Base-by-base conservation (phyloP, 1,140 invertebrate species). In the Sipha flava region DNA sequence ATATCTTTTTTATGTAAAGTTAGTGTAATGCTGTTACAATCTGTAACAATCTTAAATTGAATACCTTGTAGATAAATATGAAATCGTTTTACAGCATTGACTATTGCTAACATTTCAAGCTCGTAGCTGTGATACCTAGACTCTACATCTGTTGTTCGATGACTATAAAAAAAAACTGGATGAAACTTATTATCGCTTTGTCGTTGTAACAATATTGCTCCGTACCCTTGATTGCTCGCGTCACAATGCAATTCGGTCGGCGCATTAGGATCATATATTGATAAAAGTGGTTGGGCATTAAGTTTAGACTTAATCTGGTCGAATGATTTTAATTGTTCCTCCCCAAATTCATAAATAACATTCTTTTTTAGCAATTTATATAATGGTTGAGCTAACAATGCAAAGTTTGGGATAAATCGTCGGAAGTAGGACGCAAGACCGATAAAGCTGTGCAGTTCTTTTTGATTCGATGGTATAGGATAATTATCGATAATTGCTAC, bases 101-200 rank as follows among this genome's bases (percentile, higher is more conserved):
- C 83, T 0, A 86, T 83, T 0, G 85, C 85, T 7, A 87, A 47
- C 0, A 83, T 85, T 70, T 86, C 84, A 0, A 85, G 54, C 54
- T 86, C 85, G 52, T 85, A 85, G 0, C 84, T 85, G 81, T 86
- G 84, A 82, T 86, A 85, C 70, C 81, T 80, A 16, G 80, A 21
- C 81, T 85, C 83, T 23, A 57, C 75, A 4, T 64, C 59, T 2
- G 82, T 82, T 54, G 81, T 83, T 34, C 83, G 82, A 16, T 82
- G 40, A 80, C 84, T 85, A 62, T 82, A 86, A 81, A 85, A 86
- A 40, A 80, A 82, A 4, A 86, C 83, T 0, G 83, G 83, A 18
- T 84, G 80, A 59, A 79, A 57, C 70, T 81, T 72, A 49, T 49
- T 18, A 12, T 40, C 64, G 34, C 40, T 34, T n/a, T 79, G 29